A percentile compares a stretch with the other conserved stretches of the same genome.
Conservation (phyloP, 2,113 vertebrate genomes). For the Lophochroa leadbeateri region DNA sequence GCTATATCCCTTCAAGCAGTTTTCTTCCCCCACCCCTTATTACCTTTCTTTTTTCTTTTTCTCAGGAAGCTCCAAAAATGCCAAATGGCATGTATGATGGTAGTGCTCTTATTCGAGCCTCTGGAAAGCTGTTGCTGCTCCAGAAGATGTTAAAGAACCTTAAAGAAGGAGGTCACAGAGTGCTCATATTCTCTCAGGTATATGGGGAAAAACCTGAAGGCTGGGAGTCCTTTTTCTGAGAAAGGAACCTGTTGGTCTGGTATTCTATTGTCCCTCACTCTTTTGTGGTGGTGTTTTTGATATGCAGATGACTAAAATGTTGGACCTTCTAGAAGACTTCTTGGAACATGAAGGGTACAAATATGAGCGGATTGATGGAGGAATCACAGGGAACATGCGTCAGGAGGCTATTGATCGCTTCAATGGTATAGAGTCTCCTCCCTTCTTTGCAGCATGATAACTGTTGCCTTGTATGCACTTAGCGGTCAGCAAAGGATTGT, state of each 20-base stretch:
- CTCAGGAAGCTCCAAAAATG: conserved; percentile 96
- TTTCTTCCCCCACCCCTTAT: not conserved
- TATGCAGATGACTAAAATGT: conserved; percentile 95
- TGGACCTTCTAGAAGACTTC: conserved; percentile 95
- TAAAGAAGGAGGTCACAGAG: conserved; percentile 93
- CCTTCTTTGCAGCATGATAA: not conserved
- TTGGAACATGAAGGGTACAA: conserved; percentile 97
- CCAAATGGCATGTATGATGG: conserved; percentile 99
- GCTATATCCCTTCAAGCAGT: not conserved
- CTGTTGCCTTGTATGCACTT: not conserved
- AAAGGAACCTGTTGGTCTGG: not conserved
- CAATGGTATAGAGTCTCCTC: conserved; percentile 79
- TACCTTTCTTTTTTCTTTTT: not conserved
- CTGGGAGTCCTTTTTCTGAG: not conserved
- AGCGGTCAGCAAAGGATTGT: not conserved
- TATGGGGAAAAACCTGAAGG: not conserved
- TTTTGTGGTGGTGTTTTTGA: not conserved
- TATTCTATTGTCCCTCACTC: not conserved
- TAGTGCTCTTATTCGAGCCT: conserved; percentile 88
- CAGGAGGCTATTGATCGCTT: conserved; percentile 98
- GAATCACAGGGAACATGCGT: conserved; percentile 94
- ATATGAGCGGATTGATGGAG: conserved; percentile 95
- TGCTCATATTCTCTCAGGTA: conserved; percentile 98
- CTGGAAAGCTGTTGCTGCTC: conserved; percentile 90
- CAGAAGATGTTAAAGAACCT: conserved; percentile 96